phyloP scores from a whole-genome alignment of 1,140 invertebrate genomes.

The Nasonia giraulti region DNA sequence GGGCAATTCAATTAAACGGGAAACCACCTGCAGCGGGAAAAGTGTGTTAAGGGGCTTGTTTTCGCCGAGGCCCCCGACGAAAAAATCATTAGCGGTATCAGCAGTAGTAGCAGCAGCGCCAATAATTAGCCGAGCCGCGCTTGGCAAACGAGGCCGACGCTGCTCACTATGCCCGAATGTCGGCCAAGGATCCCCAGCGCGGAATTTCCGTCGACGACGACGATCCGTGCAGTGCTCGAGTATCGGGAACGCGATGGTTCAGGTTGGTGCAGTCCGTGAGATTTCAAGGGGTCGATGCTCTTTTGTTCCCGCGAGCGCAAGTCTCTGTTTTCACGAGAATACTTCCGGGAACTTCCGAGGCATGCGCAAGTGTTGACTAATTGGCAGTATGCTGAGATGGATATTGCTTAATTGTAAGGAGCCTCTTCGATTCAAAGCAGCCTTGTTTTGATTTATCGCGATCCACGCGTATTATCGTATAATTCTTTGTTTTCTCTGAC shows the following conservation, averaged over 20 bases:
- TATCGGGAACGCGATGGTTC: neutral
- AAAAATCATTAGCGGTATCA: slow-evolving; percentile 39
- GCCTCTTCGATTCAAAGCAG: no score
- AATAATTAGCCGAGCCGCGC: slow-evolving; percentile 29
- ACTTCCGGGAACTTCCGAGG: neutral
- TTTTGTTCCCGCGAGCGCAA: neutral
- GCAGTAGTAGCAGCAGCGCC: neutral
- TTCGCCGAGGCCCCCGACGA: neutral
- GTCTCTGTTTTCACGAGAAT: neutral
- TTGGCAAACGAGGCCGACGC: slow-evolving; percentile 20
- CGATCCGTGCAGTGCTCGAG: neutral
- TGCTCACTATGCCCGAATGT: slow-evolving; percentile 47
- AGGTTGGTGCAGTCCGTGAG: neutral
- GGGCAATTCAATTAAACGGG: slow-evolving; percentile 34
- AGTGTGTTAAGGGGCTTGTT: slow-evolving; percentile 43
- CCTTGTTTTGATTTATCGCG: no score
- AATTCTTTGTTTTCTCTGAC: no score
- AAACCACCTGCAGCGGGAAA: slow-evolving; percentile 30
- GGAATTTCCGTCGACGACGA: slow-evolving; percentile 44
- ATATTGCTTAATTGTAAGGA: neutral
- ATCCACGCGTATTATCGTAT: no score
- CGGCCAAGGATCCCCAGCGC: slow-evolving; percentile 55
- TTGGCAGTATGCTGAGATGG: neutral
- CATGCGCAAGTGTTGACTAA: neutral
- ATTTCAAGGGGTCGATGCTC: neutral